These are phyloP conservation scores for Drosophila nigrodunni DNA, from an alignment of 1,140 invertebrate species.

Conservation along the genomic window DNA sequence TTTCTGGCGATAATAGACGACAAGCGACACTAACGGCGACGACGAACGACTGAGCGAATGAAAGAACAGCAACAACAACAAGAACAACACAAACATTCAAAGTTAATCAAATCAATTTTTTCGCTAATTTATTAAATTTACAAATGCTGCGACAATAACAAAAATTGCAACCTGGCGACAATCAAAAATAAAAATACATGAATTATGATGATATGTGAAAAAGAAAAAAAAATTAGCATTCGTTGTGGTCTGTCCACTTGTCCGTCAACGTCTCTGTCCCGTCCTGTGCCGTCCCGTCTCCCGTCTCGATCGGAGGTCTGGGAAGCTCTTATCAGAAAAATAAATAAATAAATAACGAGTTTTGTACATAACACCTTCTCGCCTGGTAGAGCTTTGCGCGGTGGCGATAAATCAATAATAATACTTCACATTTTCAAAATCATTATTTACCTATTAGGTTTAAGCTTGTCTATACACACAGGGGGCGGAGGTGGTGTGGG, in stretches of 20 bases:
- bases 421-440: constrained; percentile 64
- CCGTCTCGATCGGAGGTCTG: constrained; percentile 20
- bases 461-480: constrained; percentile 24
- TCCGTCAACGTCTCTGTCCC: background rate
- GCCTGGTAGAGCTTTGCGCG: constrained; percentile 37
- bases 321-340: constrained; percentile 71
- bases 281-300: background rate
- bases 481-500: background rate
- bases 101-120: constrained; percentile 82
- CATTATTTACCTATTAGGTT: constrained; percentile 58
- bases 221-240: constrained; percentile 72
- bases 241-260: constrained; percentile 16
- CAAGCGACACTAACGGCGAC: constrained; percentile 23
- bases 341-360: constrained; percentile 74
- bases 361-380: constrained; percentile 73
- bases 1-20: constrained; percentile 64
- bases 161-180: constrained; percentile 21
- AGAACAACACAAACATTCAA: constrained; percentile 51
- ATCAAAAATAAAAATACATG: constrained; percentile 24
- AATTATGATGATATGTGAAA: constrained; percentile 52
- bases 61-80: too few species aligned
- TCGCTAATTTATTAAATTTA: constrained; percentile 80
- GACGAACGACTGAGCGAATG: background rate
- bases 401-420: constrained; percentile 75
- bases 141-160: constrained; percentile 61